Evolutionary conservation across 1,140 invertebrate species (phyloP).

Genomic region (Drosophila rhopaloa): DNA sequence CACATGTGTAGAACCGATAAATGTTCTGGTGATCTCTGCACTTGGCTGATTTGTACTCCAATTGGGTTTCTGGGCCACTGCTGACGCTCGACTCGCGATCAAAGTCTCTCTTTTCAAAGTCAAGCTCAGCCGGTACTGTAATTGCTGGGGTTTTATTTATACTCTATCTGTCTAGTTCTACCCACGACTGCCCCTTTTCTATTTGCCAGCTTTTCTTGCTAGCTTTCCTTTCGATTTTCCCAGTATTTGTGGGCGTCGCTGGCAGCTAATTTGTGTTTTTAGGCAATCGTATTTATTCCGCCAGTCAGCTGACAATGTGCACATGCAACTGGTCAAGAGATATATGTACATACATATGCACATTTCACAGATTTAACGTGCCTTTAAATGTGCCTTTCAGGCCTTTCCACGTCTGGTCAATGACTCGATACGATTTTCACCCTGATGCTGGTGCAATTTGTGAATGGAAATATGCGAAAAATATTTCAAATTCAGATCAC

Average conservation of each 20-base stretch:
- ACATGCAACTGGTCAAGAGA: slow-evolving; percentile 24
- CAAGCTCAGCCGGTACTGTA: slow-evolving; percentile 23
- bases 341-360: neutral
- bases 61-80: slow-evolving; percentile 58
- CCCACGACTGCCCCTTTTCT: neutral
- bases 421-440: slow-evolving; percentile 12
- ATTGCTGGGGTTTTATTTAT: slow-evolving; percentile 1
- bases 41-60: slow-evolving; percentile 44
- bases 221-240: slow-evolving; percentile 2
- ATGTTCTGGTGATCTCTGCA: slow-evolving; percentile 21
- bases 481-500: neutral
- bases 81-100: slow-evolving; percentile 36
- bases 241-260: slow-evolving; percentile 7
- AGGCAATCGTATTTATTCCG: slow-evolving; percentile 2
- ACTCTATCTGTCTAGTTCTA: neutral
- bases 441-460: slow-evolving; percentile 17
- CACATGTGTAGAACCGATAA: neutral
- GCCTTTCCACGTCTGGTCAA: slow-evolving; percentile 27
- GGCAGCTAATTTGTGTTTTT: slow-evolving; percentile 14
- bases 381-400: slow-evolving; percentile 5
- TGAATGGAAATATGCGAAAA: slow-evolving; percentile 10
- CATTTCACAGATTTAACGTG: neutral
- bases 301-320: slow-evolving; percentile 10
- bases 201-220: slow-evolving; percentile 11
- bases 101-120: slow-evolving; percentile 40